Evolutionary conservation across 2,888 invertebrate genomes (phyloP), one percentile per base, ranked within the genome.

Genomic region (Mactromeris polynyma): DNA sequence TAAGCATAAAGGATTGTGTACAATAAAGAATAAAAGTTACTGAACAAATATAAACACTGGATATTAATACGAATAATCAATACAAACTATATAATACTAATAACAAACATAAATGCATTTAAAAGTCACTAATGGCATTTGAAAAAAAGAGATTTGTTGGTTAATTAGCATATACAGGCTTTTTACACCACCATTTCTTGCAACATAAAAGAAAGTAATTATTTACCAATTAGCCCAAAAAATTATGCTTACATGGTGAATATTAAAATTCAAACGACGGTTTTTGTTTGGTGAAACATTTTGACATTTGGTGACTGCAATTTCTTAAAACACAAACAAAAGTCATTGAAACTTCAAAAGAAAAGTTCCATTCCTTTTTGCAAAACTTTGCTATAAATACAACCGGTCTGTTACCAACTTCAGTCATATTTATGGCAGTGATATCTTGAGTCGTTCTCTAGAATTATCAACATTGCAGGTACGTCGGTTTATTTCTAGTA

Each of bases 121-220:
- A 46, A 46, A 46, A 3, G n/a, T 1, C 46, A 46, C 46, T 7
- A 46, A 46, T 14, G 11, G 17, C 1, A 46, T 46, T 1, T 46
- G 14, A 46, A 46, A 46, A 46, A 46, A 46, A 14, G 14, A 9
- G 46, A 2, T 46, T 46, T 46, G 6, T 46, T 9, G 4, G 4
- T 38, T 36, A 2, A 38, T 36, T 77, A 11, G 58, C 58, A 64
- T 64, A 64, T 9, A 26, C 26, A 26, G 26, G n/a, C 9, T 6
- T 3, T 64, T 46, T 46, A 1, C 46, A 9, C 58, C 58, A 64
- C n/a, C 58, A 4, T n/a, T 64, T 64, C 26, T 26, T 7, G 26
- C n/a, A 64, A 64, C n/a, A 64, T 64, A 26, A 64, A 64, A 64
- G 58, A 64, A 64, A 64, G 26, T 26, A 64, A 64, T 64, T 64